Evolutionary conservation across 1,140 invertebrate species (phyloP).

Genomic region (Atta cephalotes): DNA sequence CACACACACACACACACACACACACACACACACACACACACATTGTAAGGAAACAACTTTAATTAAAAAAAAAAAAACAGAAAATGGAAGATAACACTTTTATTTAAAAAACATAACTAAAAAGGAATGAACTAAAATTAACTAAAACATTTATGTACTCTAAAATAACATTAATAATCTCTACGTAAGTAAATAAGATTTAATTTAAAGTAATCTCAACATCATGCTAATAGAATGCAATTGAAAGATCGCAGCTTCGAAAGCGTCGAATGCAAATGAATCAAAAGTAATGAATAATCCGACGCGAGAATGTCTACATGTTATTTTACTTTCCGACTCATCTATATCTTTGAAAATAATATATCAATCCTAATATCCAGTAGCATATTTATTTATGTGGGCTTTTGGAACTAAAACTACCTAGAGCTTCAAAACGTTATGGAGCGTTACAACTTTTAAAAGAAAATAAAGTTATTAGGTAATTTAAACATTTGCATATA

Average conservation of each 20-base stretch:
- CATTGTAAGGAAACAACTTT: background rate
- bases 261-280: slow-evolving; percentile 53
- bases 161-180: slow-evolving; percentile 43
- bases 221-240: slow-evolving; percentile 29
- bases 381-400: too few species aligned
- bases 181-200: slow-evolving; percentile 17
- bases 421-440: too few species aligned
- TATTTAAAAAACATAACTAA: background rate
- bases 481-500: too few species aligned
- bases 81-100: background rate
- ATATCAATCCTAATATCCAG: background rate
- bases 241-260: background rate
- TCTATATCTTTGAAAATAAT: background rate
- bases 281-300: slow-evolving; percentile 64
- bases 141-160: background rate
- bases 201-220: slow-evolving; percentile 57
- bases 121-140: background rate
- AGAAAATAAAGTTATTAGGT: too few species aligned
- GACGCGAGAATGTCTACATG: slow-evolving; percentile 33
- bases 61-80: background rate
- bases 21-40: too few species aligned
- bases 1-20: too few species aligned
- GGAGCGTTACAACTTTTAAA: too few species aligned
- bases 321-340: slow-evolving; percentile 54
- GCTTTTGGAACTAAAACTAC: too few species aligned